A percentile compares a stretch with the other conserved stretches of the same genome.
These are phyloP conservation scores for rabbit (Oryctolagus cuniculus) DNA, from an alignment of 2,113 vertebrate genomes.

Conservation along the genomic window DNA sequence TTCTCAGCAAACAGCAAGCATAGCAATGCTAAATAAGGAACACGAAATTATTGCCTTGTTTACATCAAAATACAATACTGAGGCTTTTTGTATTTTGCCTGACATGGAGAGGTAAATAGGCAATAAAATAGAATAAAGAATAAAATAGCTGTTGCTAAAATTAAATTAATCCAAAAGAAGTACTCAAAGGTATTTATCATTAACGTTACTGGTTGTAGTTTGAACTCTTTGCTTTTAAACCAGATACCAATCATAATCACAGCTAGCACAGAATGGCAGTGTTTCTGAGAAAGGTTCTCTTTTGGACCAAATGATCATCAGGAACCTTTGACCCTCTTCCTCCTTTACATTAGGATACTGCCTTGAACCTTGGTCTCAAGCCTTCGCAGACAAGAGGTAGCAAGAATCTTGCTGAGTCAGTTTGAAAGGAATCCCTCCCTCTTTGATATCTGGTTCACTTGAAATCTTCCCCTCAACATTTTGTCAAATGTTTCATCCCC, in stretches of 20 bases:
- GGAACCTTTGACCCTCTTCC: neutral
- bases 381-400: neutral
- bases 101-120: neutral
- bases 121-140: neutral
- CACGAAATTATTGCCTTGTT: neutral
- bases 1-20: conserved; percentile 4
- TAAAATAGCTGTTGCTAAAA: conserved; percentile 47
- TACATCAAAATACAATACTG: neutral
- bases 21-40: neutral
- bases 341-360: neutral
- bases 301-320: neutral
- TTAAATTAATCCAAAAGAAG: conserved; percentile 41
- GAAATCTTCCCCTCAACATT: neutral
- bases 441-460: neutral
- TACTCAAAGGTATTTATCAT: neutral
- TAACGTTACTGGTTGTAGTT: neutral
- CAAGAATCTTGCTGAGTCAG: neutral
- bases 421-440: neutral
- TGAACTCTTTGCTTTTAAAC: conserved; percentile 5
- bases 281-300: neutral
- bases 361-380: neutral
- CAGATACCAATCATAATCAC: neutral
- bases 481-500: too few species aligned
- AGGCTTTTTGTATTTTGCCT: neutral
- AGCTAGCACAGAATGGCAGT: neutral